These are phyloP conservation scores for Nothura maculosa DNA, from an alignment of 2,797 vertebrate species.

Conservation along the genomic window DNA sequence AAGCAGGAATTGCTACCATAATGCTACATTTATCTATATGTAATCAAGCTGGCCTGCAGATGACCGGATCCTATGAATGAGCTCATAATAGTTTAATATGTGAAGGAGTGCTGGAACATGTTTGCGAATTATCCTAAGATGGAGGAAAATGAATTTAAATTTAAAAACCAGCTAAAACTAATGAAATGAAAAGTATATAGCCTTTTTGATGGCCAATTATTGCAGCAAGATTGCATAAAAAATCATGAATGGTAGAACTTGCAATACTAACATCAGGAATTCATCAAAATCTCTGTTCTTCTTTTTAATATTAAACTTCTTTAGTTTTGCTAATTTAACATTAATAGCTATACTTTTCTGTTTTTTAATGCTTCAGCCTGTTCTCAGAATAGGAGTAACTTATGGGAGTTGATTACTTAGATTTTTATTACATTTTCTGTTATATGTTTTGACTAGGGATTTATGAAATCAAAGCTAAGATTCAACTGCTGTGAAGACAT, in stretches of 20 bases:
- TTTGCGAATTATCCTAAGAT: conserved; percentile 76
- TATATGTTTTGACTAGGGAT: neutral
- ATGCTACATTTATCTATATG: conserved; percentile 78
- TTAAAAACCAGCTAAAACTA: neutral
- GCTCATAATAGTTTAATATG: conserved; percentile 70
- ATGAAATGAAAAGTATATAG: neutral
- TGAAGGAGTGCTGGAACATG: conserved; percentile 71
- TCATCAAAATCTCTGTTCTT: neutral
- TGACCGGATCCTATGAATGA: conserved; percentile 36
- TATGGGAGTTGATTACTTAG: neutral
- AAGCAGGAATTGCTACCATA: conserved; percentile 86
- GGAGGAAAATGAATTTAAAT: conserved; percentile 3
- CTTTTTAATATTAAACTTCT: neutral
- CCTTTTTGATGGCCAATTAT: neutral
- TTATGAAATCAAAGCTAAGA: neutral
- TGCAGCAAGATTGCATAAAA: neutral
- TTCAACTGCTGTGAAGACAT: neutral
- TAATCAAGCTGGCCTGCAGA: conserved; percentile 55
- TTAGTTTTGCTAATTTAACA: neutral
- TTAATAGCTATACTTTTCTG: neutral
- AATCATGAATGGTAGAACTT: neutral
- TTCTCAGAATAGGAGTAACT: neutral
- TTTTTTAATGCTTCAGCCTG: neutral
- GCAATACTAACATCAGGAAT: neutral
- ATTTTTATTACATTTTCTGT: neutral